phyloP scores from a whole-genome alignment of 2,113 vertebrate genomes.

The Pterocles burchelli region DNA sequence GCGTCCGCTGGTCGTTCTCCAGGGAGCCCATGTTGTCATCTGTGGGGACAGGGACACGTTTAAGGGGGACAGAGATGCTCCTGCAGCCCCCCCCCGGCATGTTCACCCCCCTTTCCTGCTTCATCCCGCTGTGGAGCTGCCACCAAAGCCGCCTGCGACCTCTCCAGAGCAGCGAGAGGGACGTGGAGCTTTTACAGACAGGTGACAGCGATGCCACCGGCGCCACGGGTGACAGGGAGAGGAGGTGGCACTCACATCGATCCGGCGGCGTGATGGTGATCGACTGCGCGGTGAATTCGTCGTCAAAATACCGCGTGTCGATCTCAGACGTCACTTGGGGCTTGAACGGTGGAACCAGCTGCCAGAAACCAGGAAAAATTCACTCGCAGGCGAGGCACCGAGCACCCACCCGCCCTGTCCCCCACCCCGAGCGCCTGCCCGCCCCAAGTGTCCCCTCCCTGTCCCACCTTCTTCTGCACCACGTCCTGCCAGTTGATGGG shows the following conservation, averaged over 20 bases:
- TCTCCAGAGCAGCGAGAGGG: too few species aligned
- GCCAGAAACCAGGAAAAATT: background rate
- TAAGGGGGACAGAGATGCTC: background rate
- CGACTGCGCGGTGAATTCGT: conserved; percentile 93
- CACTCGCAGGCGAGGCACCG: fast-evolving
- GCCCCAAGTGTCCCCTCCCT: too few species aligned
- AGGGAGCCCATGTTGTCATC: conserved; percentile 88
- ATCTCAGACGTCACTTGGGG: conserved; percentile 94
- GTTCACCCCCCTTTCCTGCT: background rate
- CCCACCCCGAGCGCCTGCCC: background rate
- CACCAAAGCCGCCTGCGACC: too few species aligned
- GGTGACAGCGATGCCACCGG: too few species aligned
- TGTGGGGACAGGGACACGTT: conserved; percentile 33
- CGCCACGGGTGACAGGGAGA: too few species aligned
- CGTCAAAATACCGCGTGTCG: conserved; percentile 93
- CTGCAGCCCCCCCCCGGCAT: too few species aligned
- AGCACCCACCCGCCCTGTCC: too few species aligned
- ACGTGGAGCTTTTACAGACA: too few species aligned
- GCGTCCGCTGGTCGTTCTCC: conserved; percentile 86
- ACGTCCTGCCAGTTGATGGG: conserved; percentile 92
- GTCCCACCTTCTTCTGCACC: conserved; percentile 85
- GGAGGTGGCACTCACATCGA: conserved; percentile 84
- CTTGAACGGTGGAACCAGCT: conserved; percentile 92
- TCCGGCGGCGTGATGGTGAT: conserved; percentile 95
- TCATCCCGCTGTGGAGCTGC: fast-evolving